phyloP scores from a whole-genome alignment of 2,888 invertebrate species.

The Troilus luridus region DNA sequence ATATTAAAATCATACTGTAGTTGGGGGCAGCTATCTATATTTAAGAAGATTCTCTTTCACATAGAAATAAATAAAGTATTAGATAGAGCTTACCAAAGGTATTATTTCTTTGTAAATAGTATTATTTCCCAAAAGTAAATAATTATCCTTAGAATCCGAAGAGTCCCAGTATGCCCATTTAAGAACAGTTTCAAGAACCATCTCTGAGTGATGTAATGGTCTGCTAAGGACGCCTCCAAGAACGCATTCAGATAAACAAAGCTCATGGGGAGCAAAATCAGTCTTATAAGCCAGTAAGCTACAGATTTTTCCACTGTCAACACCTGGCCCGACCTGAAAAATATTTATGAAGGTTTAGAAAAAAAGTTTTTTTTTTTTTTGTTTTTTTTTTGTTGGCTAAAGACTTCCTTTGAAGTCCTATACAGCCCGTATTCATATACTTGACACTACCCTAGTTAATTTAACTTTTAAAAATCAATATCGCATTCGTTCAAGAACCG shows the following conservation, averaged over 20 bases:
- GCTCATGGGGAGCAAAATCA: conserved; percentile 75
- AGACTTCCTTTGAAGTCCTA: too few relatives aligned
- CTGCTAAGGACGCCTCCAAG: conserved; percentile 81
- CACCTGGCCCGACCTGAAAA: conserved; percentile 81
- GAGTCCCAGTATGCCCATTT: conserved; percentile 93
- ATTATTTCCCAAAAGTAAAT: conserved; percentile 76
- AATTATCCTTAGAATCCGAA: conserved; percentile 86
- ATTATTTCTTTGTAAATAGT: conserved; percentile 69
- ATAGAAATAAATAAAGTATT: not conserved
- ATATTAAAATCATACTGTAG: not conserved
- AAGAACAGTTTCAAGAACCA: conserved; percentile 74
- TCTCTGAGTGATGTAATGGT: conserved; percentile 83
- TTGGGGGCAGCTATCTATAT: not conserved
- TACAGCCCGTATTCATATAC: too few relatives aligned
- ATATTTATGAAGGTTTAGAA: not conserved
- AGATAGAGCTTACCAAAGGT: conserved; percentile 68
- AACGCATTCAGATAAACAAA: conserved; percentile 86
- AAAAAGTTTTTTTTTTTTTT: too few relatives aligned
- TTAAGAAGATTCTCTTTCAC: not conserved
- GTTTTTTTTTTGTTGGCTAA: too few relatives aligned
- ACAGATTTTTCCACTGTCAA: conserved; percentile 83
- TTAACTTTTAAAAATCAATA: too few relatives aligned
- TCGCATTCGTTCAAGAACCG: too few relatives aligned
- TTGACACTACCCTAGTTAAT: too few relatives aligned
- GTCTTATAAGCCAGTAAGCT: conserved; percentile 79